These are phyloP conservation scores for Microhierax caerulescens DNA, from an alignment of 2,797 vertebrate genomes.

Conservation along the genomic window DNA sequence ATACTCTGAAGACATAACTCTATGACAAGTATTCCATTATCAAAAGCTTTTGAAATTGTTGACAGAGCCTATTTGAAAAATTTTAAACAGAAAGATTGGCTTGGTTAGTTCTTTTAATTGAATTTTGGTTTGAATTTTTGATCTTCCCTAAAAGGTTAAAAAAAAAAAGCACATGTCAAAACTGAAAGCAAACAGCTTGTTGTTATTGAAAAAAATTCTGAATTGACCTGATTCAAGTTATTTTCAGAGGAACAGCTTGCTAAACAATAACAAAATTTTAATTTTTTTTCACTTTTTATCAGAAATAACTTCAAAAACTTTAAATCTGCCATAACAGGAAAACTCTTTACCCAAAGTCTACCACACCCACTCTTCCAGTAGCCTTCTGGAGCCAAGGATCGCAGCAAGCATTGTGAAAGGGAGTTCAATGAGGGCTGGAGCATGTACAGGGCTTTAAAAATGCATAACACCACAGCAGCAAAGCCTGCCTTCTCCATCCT, in stretches of 20 bases:
- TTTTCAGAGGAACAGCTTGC: not conserved
- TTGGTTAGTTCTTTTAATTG: not conserved
- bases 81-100: not conserved
- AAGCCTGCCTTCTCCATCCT: not conserved
- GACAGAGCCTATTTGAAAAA: not conserved
- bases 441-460: not conserved
- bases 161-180: not conserved
- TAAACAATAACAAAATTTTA: not conserved
- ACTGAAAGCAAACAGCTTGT: not conserved
- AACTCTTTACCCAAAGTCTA: not conserved
- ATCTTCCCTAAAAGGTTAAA: not conserved
- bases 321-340: not conserved
- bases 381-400: not conserved
- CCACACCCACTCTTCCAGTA: not conserved
- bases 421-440: not conserved
- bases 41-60: not conserved
- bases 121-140: not conserved
- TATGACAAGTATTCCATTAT: not conserved
- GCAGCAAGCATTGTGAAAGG: not conserved
- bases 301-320: not conserved
- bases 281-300: not conserved
- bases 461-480: not conserved
- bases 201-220: not conserved
- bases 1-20: not conserved
- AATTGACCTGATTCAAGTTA: not conserved